Conservation (phyloP, 2,888 invertebrate species). For the Drosophila monieri region DNA sequence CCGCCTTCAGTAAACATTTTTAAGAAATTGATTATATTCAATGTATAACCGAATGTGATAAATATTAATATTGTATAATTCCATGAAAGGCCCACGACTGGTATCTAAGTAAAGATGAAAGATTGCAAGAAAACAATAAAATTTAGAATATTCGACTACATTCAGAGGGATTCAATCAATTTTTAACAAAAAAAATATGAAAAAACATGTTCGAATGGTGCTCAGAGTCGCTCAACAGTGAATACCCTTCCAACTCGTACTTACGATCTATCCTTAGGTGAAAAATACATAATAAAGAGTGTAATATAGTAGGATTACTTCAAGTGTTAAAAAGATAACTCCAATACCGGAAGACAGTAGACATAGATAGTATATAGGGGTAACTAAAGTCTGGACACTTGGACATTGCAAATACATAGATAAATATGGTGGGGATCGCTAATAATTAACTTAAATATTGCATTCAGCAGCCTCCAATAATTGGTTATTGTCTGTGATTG, state of each 20-base stretch:
- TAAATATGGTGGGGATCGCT: slow-evolving; percentile 5
- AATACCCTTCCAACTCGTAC: slow-evolving; percentile 16
- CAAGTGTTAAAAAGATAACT: slow-evolving; percentile 26
- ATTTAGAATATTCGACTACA: slow-evolving; percentile 54
- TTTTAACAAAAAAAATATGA: neutral
- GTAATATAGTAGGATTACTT: slow-evolving; percentile 3
- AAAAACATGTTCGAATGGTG: slow-evolving; percentile 9
- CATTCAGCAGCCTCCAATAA: slow-evolving; percentile 30
- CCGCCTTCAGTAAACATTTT: slow-evolving; percentile 92
- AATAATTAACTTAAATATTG: slow-evolving; percentile 33
- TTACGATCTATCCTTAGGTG: slow-evolving; percentile 39
- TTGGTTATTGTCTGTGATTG: slow-evolving; percentile 20
- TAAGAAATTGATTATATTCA: slow-evolving; percentile 88
- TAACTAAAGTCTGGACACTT: slow-evolving; percentile 26
- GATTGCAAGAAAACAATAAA: slow-evolving; percentile 62
- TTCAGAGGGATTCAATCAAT: slow-evolving; percentile 3
- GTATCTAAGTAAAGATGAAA: slow-evolving; percentile 81
- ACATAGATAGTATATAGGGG: slow-evolving; percentile 24
- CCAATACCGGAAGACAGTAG: slow-evolving; percentile 50
- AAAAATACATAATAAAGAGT: slow-evolving; percentile 35
- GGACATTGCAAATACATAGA: slow-evolving; percentile 36
- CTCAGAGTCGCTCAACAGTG: neutral
- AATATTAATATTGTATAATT: slow-evolving; percentile 82
- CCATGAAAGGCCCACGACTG: slow-evolving; percentile 81
- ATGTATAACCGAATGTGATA: slow-evolving; percentile 82